Evolutionary conservation across 2,888 invertebrate genomes (phyloP), one percentile per base, ranked within the genome.

Genomic region (Noctua janthe): DNA sequence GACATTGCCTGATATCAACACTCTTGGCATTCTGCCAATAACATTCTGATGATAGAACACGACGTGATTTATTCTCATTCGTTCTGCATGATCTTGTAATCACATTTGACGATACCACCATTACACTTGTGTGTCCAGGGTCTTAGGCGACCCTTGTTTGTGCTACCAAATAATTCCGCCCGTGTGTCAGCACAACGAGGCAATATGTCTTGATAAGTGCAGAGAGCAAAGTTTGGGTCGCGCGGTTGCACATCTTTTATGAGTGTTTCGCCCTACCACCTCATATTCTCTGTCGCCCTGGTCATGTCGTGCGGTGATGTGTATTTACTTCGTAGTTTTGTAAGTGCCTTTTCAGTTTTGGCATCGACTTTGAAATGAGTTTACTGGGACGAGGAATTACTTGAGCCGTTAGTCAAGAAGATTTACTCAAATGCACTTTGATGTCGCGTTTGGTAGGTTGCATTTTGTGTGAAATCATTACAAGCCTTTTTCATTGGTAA

Each of bases 191-290:
- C 67, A 74, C 82, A 86, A 81, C 88, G 85, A 87, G 88, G 92
- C 90, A 92, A 93, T 93, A 92, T 92, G 91, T 93, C 92, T 92
- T 93, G 90, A 92, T 93, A 93, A 93, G 91, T 91, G 91, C 91
- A 91, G 86, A 92, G 92, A 92, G 92, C 91, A 93, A 93, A 93
- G 93, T 93, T 93, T 91, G 89, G 89, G 93, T 91, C 90, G 90
- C 91, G 87, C 82, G 86, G 90, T 87, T 92, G 92, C 93, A 92
- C 90, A 90, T 91, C 90, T 90, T 90, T 90, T 91, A 91, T 90
- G 89, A 91, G 88, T 87, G 89, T 89, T 91, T 88, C 87, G 83
- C 87, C 86, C 86, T 89, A 90, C 86, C 91, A 86, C 88, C 86
- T 90, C 83, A 77, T 90, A 90, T 90, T 85, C 87, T 90, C 88